phyloP scores from a whole-genome alignment of 2,797 vertebrate genomes.

The Masticophis lateralis region DNA sequence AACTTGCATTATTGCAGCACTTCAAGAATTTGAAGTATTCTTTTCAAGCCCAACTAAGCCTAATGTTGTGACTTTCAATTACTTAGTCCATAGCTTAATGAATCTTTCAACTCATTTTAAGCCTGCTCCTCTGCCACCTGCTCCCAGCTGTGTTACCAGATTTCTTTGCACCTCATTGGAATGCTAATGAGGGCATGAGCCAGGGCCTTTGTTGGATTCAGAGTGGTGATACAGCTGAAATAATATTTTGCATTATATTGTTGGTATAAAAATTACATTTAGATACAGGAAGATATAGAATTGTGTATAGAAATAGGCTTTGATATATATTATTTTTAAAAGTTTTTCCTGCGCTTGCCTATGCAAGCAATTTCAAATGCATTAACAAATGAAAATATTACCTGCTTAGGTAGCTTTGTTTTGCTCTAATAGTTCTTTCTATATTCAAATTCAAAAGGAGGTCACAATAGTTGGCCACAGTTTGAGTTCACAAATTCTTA shows the following conservation, averaged over 20 bases:
- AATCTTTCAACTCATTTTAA: slow-evolving; percentile 28
- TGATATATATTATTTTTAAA: neutral
- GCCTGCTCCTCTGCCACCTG: slow-evolving; percentile 4
- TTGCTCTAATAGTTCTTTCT: neutral
- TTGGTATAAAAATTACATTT: neutral
- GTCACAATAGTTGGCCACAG: neutral
- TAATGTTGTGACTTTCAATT: slow-evolving; percentile 8
- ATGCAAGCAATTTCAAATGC: neutral
- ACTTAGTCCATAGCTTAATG: neutral
- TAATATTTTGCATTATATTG: neutral
- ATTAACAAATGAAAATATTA: neutral
- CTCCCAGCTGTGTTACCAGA: slow-evolving; percentile 10
- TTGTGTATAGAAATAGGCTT: neutral
- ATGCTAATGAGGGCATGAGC: slow-evolving; percentile 4
- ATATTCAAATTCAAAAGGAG: accelerated
- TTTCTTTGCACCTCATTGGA: neutral
- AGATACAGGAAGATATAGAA: neutral
- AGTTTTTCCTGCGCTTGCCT: neutral
- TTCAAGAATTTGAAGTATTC: slow-evolving; percentile 22
- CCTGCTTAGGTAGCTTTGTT: neutral
- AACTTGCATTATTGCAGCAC: neutral
- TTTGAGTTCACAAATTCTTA: slow-evolving; percentile 4
- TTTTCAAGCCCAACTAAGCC: neutral
- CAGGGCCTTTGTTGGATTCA: neutral
- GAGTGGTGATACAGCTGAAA: neutral